Conservation (phyloP, 2,888 invertebrate species). For the Pyrocoelia pectoralis region DNA sequence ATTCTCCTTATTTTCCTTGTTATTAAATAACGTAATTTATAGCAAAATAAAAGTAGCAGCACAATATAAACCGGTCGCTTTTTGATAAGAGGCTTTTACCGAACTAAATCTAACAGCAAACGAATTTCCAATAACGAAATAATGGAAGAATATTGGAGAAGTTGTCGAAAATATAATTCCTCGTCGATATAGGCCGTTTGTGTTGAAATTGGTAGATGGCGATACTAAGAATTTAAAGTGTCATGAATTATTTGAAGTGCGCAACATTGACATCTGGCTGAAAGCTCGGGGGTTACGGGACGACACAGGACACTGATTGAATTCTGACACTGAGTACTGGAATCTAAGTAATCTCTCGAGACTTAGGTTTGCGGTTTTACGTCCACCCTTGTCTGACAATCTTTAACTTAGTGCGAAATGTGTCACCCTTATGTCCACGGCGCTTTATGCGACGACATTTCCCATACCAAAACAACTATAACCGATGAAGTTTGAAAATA, state of each 20-base stretch:
- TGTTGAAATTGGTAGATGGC: constrained; percentile 14
- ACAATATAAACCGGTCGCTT: background rate
- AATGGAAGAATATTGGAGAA: constrained; percentile 2
- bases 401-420: constrained; percentile 30
- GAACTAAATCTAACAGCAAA: background rate
- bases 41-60: background rate
- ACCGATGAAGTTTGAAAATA: background rate
- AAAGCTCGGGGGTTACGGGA: constrained; percentile 24
- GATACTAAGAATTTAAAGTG: constrained; percentile 25
- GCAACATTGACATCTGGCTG: constrained; percentile 34
- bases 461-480: background rate
- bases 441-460: background rate
- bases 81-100: background rate
- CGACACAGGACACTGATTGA: constrained; percentile 46
- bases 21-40: constrained; percentile 2
- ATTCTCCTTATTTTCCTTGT: background rate
- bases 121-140: background rate
- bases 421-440: constrained; percentile 11
- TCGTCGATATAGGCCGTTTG: constrained; percentile 25
- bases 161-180: constrained; percentile 16
- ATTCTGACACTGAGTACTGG: constrained; percentile 51
- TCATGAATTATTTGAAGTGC: constrained; percentile 33
- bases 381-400: constrained; percentile 21
- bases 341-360: constrained; percentile 51
- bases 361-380: constrained; percentile 39